These are phyloP conservation scores for Timema podura DNA, from an alignment of 2,888 invertebrate species.

Conservation along the genomic window DNA sequence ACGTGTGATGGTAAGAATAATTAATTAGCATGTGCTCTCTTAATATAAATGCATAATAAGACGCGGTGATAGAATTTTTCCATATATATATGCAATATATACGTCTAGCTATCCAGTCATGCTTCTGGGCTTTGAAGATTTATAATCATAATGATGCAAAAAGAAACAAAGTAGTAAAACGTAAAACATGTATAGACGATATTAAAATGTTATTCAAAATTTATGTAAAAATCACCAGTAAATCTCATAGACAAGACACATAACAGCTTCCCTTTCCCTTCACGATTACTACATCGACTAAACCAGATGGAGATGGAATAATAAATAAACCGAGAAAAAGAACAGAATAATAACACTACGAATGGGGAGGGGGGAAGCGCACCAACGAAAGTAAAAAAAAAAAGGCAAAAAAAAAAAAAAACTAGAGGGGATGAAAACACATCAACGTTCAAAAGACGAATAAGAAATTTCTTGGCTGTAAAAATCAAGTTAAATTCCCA, in stretches of 20 bases:
- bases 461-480: constrained; percentile 23
- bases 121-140: too few relatives aligned
- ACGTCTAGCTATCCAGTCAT: too few relatives aligned
- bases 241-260: constrained; percentile 14
- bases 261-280: constrained; percentile 10
- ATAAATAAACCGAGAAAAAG: constrained; percentile 9
- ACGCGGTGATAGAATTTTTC: too few relatives aligned
- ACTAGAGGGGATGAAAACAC: constrained; percentile 15
- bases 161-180: too few relatives aligned
- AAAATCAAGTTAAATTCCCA: constrained; percentile 31
- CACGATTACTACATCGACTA: constrained; percentile 5
- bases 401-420: constrained; percentile 9
- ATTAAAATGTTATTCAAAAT: constrained; percentile 13
- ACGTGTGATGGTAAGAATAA: too few relatives aligned
- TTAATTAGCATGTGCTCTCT: too few relatives aligned
- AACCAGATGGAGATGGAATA: constrained; percentile 16
- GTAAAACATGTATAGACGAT: neutral
- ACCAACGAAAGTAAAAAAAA: neutral
- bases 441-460: constrained; percentile 18
- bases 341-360: neutral
- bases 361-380: neutral
- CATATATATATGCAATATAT: too few relatives aligned
- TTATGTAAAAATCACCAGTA: constrained; percentile 11
- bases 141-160: too few relatives aligned
- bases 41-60: too few relatives aligned